Evolutionary conservation across 2,888 invertebrate species (phyloP).

Genomic region (Sphaeridia pumilis): DNA sequence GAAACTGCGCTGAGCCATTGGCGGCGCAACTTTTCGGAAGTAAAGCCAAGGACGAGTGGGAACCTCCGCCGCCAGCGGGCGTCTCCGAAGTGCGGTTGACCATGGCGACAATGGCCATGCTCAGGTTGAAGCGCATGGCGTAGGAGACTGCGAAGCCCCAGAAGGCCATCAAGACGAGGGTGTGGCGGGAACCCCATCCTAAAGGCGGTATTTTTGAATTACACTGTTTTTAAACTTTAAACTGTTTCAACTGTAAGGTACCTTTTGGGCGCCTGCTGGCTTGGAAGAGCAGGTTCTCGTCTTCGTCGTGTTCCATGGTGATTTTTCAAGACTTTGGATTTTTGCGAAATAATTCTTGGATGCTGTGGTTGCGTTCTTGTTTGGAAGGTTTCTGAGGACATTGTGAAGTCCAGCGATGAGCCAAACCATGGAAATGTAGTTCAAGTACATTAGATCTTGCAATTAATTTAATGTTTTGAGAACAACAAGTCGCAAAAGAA

Average conservation of each 20-base stretch:
- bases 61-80: not conserved
- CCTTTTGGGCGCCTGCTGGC: not conserved
- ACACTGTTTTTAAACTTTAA: not conserved
- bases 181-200: conserved; percentile 35
- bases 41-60: not conserved
- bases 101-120: conserved; percentile 24
- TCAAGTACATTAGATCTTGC: too few species aligned
- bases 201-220: not conserved
- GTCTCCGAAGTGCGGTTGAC: conserved; percentile 1
- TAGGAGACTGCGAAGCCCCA: conserved; percentile 32
- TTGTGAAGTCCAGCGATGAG: too few species aligned
- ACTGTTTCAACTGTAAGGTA: not conserved
- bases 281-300: not conserved
- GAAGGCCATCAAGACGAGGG: conserved; percentile 27
- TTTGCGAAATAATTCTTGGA: too few species aligned
- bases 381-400: too few species aligned
- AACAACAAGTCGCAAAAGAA: too few species aligned
- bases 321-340: too few species aligned
- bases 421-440: too few species aligned
- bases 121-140: conserved; percentile 35
- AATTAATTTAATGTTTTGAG: too few species aligned
- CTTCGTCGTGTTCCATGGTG: conserved; percentile 5
- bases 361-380: too few species aligned
- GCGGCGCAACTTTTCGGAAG: not conserved
- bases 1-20: not conserved